Percentiles rank a stretch among this genome's conserved stretches.
These are phyloP conservation scores for Acholoe squamosa DNA, from an alignment of 2,888 invertebrate species.

Conservation along the genomic window DNA sequence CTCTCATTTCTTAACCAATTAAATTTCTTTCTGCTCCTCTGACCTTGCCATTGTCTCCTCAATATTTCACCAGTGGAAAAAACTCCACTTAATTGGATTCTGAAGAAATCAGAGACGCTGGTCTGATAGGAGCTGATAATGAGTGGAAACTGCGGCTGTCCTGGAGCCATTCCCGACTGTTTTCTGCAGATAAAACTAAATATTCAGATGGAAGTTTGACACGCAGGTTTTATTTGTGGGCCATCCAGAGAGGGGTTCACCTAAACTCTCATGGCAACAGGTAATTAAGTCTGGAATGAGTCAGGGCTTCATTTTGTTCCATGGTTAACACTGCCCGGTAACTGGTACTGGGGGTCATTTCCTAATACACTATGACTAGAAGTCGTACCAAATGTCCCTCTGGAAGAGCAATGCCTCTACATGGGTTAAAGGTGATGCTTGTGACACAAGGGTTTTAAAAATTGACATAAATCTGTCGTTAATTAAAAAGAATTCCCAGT, in stretches of 20 bases:
- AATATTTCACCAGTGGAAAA: background rate
- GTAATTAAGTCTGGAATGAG: conserved; percentile 4
- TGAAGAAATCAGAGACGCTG: background rate
- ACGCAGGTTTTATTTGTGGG: background rate
- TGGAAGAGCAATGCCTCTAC: too few relatives aligned
- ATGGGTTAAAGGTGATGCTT: too few relatives aligned
- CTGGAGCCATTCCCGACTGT: conserved; percentile 25
- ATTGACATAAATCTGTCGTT: too few relatives aligned
- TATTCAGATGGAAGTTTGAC: background rate
- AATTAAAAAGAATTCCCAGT: too few relatives aligned
- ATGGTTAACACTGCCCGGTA: background rate
- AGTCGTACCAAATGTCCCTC: too few relatives aligned
- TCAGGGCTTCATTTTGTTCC: background rate
- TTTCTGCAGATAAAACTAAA: conserved; percentile 35
- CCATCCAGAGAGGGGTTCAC: background rate
- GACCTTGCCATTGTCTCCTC: background rate
- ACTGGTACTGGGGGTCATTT: too few relatives aligned
- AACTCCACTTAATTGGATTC: background rate
- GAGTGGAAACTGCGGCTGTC: background rate
- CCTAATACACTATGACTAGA: too few relatives aligned
- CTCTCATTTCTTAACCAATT: background rate
- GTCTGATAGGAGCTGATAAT: conserved; percentile 12
- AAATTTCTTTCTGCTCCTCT: background rate
- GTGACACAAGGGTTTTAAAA: too few relatives aligned
- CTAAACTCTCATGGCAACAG: conserved; percentile 48